These are phyloP conservation scores for Cephus cinctus DNA, from an alignment of 1,140 invertebrate species.

Conservation along the genomic window DNA sequence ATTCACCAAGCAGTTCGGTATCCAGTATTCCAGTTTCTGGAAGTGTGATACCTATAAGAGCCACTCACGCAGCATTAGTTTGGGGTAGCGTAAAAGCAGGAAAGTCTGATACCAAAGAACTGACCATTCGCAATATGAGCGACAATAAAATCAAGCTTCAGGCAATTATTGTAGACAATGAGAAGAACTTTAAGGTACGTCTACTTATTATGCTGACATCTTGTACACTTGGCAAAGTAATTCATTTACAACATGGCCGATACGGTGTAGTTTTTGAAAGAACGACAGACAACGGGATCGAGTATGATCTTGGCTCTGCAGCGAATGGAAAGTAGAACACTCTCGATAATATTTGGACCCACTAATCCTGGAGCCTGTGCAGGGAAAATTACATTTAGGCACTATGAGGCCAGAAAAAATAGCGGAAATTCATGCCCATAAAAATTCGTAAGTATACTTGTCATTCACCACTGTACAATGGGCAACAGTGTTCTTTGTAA, in stretches of 20 bases:
- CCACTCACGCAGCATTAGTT: slow-evolving; percentile 52
- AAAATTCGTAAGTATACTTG: slow-evolving; percentile 36
- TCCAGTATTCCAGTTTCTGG: slow-evolving; percentile 36
- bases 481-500: not conserved
- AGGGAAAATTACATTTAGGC: slow-evolving; percentile 53
- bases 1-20: slow-evolving; percentile 45
- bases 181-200: slow-evolving; percentile 45
- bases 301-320: slow-evolving; percentile 46
- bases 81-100: slow-evolving; percentile 57
- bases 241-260: too few relatives aligned
- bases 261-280: slow-evolving; percentile 41
- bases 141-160: slow-evolving; percentile 53
- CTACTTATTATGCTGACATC: slow-evolving; percentile 2
- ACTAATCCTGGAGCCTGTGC: slow-evolving; percentile 44
- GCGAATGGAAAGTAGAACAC: slow-evolving; percentile 50
- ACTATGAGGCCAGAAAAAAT: slow-evolving; percentile 43
- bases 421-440: slow-evolving; percentile 32
- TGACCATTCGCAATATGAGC: slow-evolving; percentile 55
- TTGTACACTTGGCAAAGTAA: slow-evolving; percentile 7
- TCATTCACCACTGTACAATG: slow-evolving; percentile 6
- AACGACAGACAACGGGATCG: slow-evolving; percentile 32
- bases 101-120: slow-evolving; percentile 51
- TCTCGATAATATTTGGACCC: slow-evolving; percentile 52
- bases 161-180: slow-evolving; percentile 42
- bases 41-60: slow-evolving; percentile 50